Conservation (phyloP, 2,888 invertebrate species). For the Melanophora roralis region DNA sequence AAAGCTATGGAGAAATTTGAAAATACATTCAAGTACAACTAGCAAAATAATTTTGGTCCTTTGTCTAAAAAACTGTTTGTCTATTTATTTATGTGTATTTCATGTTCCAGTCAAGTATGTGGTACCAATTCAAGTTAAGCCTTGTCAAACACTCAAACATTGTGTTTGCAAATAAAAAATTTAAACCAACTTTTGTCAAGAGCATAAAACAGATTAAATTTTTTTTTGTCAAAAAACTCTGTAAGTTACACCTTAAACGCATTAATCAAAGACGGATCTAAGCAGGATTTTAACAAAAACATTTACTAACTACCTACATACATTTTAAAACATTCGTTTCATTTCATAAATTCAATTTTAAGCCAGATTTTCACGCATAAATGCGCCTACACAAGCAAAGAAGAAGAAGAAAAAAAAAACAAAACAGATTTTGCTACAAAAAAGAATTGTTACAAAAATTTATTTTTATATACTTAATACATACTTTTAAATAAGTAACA, state of each 20-base stretch:
- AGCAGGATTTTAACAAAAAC: conserved; percentile 9
- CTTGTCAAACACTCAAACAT: no score
- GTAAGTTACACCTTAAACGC: background rate
- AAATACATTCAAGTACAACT: no score
- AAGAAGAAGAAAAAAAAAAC: no score
- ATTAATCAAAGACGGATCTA: background rate
- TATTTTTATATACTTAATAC: background rate
- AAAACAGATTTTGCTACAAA: conserved; percentile 7
- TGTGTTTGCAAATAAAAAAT: no score
- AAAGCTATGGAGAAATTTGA: no score
- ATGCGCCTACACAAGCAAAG: conserved; percentile 65
- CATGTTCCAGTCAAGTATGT: no score
- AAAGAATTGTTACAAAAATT: background rate
- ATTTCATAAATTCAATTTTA: background rate
- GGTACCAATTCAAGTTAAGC: no score
- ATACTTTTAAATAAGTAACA: background rate
- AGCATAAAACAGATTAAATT: background rate
- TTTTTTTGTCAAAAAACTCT: background rate
- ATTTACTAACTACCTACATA: conserved; percentile 11
- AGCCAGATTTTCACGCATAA: conserved; percentile 69
- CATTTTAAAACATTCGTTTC: conserved; percentile 30
- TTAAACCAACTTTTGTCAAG: background rate
- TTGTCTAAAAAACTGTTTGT: no score
- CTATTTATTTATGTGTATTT: no score
- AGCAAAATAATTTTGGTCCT: no score